Evolutionary conservation across 2,888 invertebrate species (phyloP), one percentile per base, ranked within the genome.

Genomic region (Crematogaster levior): DNA sequence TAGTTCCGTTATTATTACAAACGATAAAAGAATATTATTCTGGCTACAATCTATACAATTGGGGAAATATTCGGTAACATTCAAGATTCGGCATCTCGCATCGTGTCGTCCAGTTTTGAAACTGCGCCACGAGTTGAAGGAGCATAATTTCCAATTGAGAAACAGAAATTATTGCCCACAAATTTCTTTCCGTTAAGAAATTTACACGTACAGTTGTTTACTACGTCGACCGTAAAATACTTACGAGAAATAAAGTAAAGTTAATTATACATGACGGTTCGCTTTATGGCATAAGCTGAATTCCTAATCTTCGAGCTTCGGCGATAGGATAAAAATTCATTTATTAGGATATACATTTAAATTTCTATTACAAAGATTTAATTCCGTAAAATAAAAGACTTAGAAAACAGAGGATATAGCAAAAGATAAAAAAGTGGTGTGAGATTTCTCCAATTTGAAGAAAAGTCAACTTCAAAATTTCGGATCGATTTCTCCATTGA

Each of bases 21-120:
- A 30, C 43, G 43, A 75, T 75, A 65, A 48, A 75, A 66, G 75
- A 75, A 75, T 75, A 75, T 65, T 75, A 75, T 66, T 75, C n/a
- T 51, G 24, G 4, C 34, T 70, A 70, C 15, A 18, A n/a, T n/a
- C 40, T 46, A 51, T 51, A 63, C 21, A 74, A 9, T 75, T 34
- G 51, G 27, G 37, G 24, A 51, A 75, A 75, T 48, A 12, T 75
- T 34, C 34, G 34, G n/a, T n/a, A n/a, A n/a, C 34, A 37, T 74
- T 63, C 18, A 21, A 65, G n/a, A 74, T 40, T 37, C 40, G 56
- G 18, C 27, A 27, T 51, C 10, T 30, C 21, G 3, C 48, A 24
- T 48, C n/a, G 24, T 66, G 6, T 74, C 24, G 12, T 75, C 46
- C 15, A 48, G 24, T 15, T 65, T 37, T 37, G 74, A 12, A 66